Percentiles rank a stretch among this genome's conserved stretches.
These are phyloP conservation scores for Pseudomyrmex concolor DNA, from an alignment of 1,140 invertebrate genomes.

Conservation along the genomic window DNA sequence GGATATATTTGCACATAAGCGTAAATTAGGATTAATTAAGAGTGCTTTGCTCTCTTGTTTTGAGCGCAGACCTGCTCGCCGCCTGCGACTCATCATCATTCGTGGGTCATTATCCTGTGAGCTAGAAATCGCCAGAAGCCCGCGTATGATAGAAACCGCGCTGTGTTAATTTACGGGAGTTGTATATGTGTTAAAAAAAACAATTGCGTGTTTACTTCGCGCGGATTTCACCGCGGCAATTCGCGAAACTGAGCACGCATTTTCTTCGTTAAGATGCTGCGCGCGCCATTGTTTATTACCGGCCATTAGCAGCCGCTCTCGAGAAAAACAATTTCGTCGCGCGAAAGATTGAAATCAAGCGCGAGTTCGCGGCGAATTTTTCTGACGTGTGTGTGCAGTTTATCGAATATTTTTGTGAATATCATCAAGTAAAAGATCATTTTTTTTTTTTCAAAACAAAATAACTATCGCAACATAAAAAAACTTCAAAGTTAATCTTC, in stretches of 20 bases:
- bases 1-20: no score
- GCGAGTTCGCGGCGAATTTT: no score
- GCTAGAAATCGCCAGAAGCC: conserved; percentile 62
- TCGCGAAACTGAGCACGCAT: conserved; percentile 24
- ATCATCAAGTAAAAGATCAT: neutral
- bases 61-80: neutral
- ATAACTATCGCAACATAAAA: no score
- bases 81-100: neutral
- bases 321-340: conserved; percentile 13
- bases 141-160: neutral
- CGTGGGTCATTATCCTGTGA: conserved; percentile 29
- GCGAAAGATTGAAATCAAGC: neutral
- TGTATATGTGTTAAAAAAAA: conserved; percentile 25
- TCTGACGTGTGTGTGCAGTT: no score
- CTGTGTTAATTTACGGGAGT: conserved; percentile 9
- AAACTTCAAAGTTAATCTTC: no score
- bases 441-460: neutral
- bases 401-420: no score
- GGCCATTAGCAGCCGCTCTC: neutral
- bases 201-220: conserved; percentile 60
- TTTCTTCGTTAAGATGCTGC: conserved; percentile 45
- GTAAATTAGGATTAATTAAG: conserved; percentile 1
- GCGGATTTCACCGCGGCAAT: conserved; percentile 64
- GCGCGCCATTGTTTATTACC: conserved; percentile 15
- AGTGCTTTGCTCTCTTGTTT: neutral